Conservation (phyloP, 2,888 invertebrate species). For the Drosophila anomelani region DNA sequence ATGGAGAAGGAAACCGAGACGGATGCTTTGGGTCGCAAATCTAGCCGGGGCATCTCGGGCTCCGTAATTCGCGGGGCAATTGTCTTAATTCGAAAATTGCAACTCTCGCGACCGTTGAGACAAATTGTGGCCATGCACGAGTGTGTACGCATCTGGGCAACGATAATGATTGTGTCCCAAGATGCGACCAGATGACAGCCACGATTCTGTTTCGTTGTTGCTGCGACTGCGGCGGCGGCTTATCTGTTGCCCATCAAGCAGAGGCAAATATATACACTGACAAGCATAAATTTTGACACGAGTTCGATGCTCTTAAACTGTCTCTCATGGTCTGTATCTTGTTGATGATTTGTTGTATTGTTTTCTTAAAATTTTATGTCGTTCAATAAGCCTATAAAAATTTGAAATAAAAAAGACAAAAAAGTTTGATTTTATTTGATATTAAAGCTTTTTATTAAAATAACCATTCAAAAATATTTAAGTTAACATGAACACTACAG, state of each 20-base stretch:
- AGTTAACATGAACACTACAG: too few relatives aligned
- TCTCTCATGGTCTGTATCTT: neutral
- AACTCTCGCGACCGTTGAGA: conserved; percentile 61
- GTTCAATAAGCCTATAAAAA: neutral
- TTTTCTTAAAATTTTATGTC: neutral
- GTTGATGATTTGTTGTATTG: neutral
- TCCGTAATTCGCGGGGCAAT: conserved; percentile 70
- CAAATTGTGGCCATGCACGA: conserved; percentile 67
- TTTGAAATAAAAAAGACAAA: neutral
- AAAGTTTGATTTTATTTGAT: too few relatives aligned
- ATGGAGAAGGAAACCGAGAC: conserved; percentile 13
- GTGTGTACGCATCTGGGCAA: conserved; percentile 64
- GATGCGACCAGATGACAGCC: conserved; percentile 26
- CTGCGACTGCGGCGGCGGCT: conserved; percentile 16
- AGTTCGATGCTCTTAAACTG: conserved; percentile 1
- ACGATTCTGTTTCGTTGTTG: conserved; percentile 4
- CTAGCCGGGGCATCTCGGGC: conserved; percentile 36
- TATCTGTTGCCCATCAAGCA: conserved; percentile 32
- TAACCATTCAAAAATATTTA: too few relatives aligned
- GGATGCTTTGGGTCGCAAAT: conserved; percentile 32
- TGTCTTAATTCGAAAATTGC: conserved; percentile 81
- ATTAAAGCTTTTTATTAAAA: too few relatives aligned
- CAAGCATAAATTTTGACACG: conserved; percentile 3
- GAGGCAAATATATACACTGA: conserved; percentile 16
- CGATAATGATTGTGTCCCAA: conserved; percentile 52